Conservation (phyloP, 2,888 invertebrate species). For the Caenorhabditis zanzibari region DNA sequence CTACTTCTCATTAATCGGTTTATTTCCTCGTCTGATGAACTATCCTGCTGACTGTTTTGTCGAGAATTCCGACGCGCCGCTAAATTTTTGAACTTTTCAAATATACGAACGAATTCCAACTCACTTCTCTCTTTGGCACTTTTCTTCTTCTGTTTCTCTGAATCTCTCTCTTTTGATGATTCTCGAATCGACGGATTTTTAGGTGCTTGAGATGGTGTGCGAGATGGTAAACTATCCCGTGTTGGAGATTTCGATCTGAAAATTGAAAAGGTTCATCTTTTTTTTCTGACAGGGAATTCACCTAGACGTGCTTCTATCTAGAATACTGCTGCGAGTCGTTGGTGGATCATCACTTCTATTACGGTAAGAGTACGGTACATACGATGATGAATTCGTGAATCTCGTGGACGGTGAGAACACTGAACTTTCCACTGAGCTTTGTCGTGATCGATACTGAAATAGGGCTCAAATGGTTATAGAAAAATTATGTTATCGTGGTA, state of each 20-base stretch:
- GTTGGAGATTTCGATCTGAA: constrained; percentile 62
- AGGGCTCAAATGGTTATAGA: neutral
- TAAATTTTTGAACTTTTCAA: constrained; percentile 12
- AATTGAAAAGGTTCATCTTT: neutral
- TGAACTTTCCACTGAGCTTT: constrained; percentile 61
- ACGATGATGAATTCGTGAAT: constrained; percentile 53
- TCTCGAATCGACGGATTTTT: constrained; percentile 70
- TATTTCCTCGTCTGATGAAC: constrained; percentile 68
- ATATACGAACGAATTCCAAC: neutral
- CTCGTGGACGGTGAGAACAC: constrained; percentile 56
- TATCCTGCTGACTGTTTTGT: constrained; percentile 69
- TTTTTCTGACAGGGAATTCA: neutral
- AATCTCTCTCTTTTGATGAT: constrained; percentile 66
- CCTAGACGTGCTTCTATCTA: constrained; percentile 54
- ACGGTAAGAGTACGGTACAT: constrained; percentile 55
- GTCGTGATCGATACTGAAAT: constrained; percentile 63
- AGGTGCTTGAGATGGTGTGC: constrained; percentile 49
- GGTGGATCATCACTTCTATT: constrained; percentile 41
- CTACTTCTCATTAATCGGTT: constrained; percentile 53
- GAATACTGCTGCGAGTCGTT: constrained; percentile 32
- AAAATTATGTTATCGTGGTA: neutral
- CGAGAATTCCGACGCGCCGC: constrained; percentile 74
- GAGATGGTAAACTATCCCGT: constrained; percentile 55
- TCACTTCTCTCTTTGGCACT: constrained; percentile 70
- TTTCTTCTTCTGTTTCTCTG: constrained; percentile 52